Evolutionary conservation across 2,797 vertebrate genomes (phyloP).

Genomic region (Sebastolobus altivelis): DNA sequence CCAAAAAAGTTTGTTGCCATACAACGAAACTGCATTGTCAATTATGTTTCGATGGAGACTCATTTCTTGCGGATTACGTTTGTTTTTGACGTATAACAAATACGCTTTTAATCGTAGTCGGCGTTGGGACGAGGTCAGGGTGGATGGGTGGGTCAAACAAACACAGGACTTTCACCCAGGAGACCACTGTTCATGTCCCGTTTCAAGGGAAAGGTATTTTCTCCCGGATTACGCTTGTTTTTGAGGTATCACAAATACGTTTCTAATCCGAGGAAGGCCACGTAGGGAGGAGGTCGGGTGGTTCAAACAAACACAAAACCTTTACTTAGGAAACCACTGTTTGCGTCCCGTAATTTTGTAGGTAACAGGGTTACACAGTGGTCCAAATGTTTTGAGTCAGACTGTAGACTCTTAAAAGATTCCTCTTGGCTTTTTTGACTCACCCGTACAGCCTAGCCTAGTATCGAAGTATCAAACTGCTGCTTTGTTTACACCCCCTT

Average conservation of each 20-base stretch:
- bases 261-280: not conserved
- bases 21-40: not conserved
- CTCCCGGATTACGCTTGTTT: not conserved
- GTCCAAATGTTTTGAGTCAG: conserved; percentile 42
- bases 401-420: conserved; percentile 35
- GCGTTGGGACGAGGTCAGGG: too few species aligned
- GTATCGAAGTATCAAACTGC: conserved; percentile 10
- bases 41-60: too few species aligned
- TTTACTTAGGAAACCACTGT: not conserved
- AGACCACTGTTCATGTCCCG: too few species aligned
- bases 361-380: not conserved
- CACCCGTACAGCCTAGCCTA: not conserved
- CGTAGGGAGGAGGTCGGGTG: too few species aligned
- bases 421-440: conserved; percentile 40
- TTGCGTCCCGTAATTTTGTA: not conserved
- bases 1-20: not conserved
- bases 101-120: too few species aligned
- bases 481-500: conserved; percentile 29
- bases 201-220: not conserved
- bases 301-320: not conserved
- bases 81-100: too few species aligned
- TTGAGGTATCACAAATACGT: not conserved
- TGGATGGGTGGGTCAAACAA: too few species aligned
- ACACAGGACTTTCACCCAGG: too few species aligned
- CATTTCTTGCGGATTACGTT: too few species aligned